Percentiles rank a stretch among this genome's conserved stretches.
Evolutionary conservation across 2,888 invertebrate genomes (phyloP).

Genomic region (Eumacrocentrus americanus): DNA sequence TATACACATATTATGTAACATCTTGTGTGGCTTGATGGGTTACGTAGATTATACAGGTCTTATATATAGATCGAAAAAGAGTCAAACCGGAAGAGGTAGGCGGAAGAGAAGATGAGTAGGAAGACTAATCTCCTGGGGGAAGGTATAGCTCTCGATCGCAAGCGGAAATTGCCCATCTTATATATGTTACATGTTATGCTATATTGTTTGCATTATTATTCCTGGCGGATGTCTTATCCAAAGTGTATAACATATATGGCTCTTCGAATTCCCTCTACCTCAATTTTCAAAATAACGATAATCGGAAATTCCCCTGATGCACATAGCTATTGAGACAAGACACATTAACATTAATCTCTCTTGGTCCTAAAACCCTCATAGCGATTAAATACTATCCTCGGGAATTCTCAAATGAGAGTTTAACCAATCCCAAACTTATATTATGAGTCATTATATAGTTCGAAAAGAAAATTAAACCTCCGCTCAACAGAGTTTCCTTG

Average conservation of each 20-base stretch:
- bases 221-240: slow-evolving; percentile 32
- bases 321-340: neutral
- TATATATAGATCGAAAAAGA: neutral
- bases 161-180: slow-evolving; percentile 32
- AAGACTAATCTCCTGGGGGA: neutral
- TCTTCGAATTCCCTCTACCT: neutral
- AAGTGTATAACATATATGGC: neutral
- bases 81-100: neutral
- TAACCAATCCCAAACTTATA: too few species aligned
- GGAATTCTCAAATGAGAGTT: slow-evolving; percentile 1
- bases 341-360: neutral
- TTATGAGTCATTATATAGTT: too few species aligned
- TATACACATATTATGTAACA: too few species aligned
- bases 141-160: slow-evolving; percentile 18
- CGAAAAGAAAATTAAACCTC: too few species aligned
- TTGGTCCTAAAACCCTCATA: neutral
- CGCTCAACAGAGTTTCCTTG: too few species aligned
- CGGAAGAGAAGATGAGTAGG: neutral
- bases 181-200: slow-evolving; percentile 22
- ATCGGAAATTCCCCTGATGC: neutral
- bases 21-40: too few species aligned
- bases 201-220: slow-evolving; percentile 35
- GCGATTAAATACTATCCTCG: slow-evolving; percentile 1
- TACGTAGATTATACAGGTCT: too few species aligned
- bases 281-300: neutral